Conservation (phyloP, 2,113 vertebrate genomes). For the Polypterus bichir region DNA sequence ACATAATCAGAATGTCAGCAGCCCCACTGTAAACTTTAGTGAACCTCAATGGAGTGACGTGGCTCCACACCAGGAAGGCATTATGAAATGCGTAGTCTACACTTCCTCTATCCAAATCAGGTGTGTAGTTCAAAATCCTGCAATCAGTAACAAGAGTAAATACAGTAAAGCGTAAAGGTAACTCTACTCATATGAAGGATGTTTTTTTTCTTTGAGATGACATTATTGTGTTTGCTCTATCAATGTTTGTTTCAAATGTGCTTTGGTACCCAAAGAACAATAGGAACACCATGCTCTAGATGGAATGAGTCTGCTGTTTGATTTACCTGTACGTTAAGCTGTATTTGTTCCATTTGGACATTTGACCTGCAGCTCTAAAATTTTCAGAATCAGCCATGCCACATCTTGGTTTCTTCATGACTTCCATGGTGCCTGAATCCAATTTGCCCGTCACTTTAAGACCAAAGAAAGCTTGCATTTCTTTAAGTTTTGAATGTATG, state of each 20-base stretch:
- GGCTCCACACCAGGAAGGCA: background rate
- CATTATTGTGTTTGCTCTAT: too few species aligned
- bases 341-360: conserved; percentile 30
- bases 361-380: background rate
- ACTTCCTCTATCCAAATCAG: background rate
- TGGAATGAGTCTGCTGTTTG: background rate
- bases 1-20: background rate
- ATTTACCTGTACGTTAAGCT: conserved; percentile 48
- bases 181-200: too few species aligned
- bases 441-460: conserved; percentile 39
- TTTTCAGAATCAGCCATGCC: conserved; percentile 35
- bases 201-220: too few species aligned
- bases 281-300: background rate
- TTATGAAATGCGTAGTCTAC: background rate
- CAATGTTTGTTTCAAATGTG: too few species aligned
- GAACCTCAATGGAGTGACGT: background rate
- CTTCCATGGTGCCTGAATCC: conserved; percentile 9
- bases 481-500: conserved; percentile 34
- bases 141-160: background rate
- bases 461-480: conserved; percentile 48
- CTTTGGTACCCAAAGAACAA: background rate
- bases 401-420: conserved; percentile 38
- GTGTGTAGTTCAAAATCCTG: background rate
- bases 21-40: background rate
- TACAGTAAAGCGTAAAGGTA: too few species aligned